Evolutionary conservation across 2,113 vertebrate species (phyloP), one percentile per base, ranked within the genome.

Genomic region (Corvus cornix): DNA sequence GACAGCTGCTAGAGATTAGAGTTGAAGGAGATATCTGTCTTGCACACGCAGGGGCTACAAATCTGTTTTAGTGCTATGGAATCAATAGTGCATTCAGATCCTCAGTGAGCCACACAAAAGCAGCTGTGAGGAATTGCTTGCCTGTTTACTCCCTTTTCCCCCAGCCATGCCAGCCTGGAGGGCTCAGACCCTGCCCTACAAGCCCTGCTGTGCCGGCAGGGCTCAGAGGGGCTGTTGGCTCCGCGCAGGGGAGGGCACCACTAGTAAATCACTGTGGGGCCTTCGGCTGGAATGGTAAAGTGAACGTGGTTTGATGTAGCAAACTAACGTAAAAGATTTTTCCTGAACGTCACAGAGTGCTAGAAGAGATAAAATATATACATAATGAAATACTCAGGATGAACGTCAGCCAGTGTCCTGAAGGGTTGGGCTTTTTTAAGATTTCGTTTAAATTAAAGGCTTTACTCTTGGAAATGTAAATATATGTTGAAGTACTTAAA

Each of bases 71-170:
- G 63, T 88, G 46, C 78, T 76, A 35, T 24, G 62, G 66, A 95
- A 87, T 97, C 95, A 82, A 78, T 96, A 84, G 77, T 87, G 63
- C 72, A 92, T 96, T 97, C 89, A 96, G 75, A 76, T 83, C 80
- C 68, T 55, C 81, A 63, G 52, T 20, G 44, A 94, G 76, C 73
- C 80, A 33, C 93, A 92, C 88, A 93, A 87, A 90, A 95, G 90
- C 95, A 97, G 92, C 96, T 97, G 93, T 94, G 88, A 96, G 83
- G 87, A 90, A 88, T 21, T 49, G 52, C 56, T 81, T 56, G 83
- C 64, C 56, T 90, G 64, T 64, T 89, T 0, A 1, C 59, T 91
- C 17, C 48, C 5, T 77, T 53, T 75, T 63, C 6, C 35, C 48
- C 16, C 63, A 37, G 35, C 55, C 35, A 2, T 55, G 43, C 48